phyloP scores from a whole-genome alignment of 1,140 invertebrate species.

The Aphelinus atriplicis region DNA sequence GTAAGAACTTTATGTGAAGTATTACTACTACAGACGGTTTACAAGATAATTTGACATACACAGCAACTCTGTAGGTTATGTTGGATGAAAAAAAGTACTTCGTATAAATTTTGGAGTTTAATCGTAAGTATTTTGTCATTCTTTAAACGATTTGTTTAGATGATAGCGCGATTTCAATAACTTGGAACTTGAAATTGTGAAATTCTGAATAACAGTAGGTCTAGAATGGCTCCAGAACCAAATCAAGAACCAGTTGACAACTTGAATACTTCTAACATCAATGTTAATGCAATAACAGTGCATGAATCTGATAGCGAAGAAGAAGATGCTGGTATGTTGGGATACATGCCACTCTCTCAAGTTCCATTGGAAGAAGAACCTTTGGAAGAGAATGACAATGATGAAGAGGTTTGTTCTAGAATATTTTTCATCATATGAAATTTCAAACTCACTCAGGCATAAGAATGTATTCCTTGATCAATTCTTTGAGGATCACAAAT shows the following conservation, averaged over 20 bases:
- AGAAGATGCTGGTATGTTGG: conserved; percentile 52
- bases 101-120: neutral
- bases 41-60: too few species aligned
- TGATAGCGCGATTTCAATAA: neutral
- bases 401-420: conserved; percentile 47
- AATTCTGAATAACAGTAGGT: neutral
- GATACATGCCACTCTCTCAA: conserved; percentile 59
- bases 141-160: neutral
- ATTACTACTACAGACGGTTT: too few species aligned
- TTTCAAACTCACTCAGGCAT: too few species aligned
- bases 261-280: conserved; percentile 50
- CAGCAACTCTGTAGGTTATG: too few species aligned
- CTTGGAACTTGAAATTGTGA: neutral
- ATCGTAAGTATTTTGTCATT: neutral
- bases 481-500: too few species aligned
- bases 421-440: neutral
- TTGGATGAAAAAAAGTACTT: too few species aligned
- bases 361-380: conserved; percentile 53
- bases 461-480: too few species aligned
- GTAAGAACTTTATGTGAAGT: too few species aligned
- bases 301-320: conserved; percentile 60
- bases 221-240: conserved; percentile 60
- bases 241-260: conserved; percentile 57
- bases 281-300: conserved; percentile 43
- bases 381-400: conserved; percentile 44